A percentile compares a stretch with the other conserved stretches of the same genome.
Conservation (phyloP, 2,797 vertebrate species). For the Anas bahamensis region DNA sequence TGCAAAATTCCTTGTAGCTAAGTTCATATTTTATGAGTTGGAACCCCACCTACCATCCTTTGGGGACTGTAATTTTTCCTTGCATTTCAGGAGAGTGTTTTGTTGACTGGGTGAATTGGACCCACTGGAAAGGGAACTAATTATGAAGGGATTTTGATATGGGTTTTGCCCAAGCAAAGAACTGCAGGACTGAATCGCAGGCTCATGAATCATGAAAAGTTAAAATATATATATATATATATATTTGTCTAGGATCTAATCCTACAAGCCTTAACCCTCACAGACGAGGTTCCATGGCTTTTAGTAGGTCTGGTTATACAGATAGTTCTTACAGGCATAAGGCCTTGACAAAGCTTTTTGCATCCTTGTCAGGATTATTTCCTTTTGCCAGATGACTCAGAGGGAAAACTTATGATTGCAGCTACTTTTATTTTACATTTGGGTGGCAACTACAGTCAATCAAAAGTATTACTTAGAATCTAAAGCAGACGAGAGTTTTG, state of each 20-base stretch:
- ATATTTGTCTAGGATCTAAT: not conserved
- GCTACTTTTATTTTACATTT: constrained; percentile 42
- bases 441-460: constrained; percentile 1
- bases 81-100: not conserved
- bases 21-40: not conserved
- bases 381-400: not conserved
- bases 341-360: not conserved
- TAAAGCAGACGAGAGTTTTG: constrained; percentile 5
- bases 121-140: not conserved
- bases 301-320: not conserved
- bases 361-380: not conserved
- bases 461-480: constrained; percentile 3
- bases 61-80: not conserved
- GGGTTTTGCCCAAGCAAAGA: not conserved
- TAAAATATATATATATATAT: not conserved
- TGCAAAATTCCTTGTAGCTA: not conserved
- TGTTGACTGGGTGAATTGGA: not conserved
- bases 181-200: not conserved
- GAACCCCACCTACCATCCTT: not conserved
- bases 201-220: not conserved
- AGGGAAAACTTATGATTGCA: not conserved
- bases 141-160: not conserved
- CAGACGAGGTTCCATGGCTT: not conserved
- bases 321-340: not conserved
- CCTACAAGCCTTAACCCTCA: not conserved